A percentile compares a stretch with the other conserved stretches of the same genome.
Conservation (phyloP, 2,113 vertebrate species). For the Chlorodrepanis virens region DNA sequence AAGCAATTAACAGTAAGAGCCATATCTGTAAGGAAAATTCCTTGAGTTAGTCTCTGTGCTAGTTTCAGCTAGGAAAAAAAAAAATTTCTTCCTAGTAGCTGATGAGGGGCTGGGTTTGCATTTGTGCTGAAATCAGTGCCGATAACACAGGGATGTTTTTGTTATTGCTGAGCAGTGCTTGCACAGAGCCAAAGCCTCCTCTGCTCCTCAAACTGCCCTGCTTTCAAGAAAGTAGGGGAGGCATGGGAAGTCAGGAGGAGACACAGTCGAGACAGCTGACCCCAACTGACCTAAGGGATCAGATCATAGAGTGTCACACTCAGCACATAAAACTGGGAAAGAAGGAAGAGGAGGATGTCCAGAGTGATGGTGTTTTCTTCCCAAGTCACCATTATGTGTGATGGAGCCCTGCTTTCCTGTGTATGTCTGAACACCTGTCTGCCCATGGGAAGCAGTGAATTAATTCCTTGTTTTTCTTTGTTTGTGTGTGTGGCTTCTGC, state of each 20-base stretch:
- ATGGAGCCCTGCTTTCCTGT: not conserved
- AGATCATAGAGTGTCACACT: not conserved
- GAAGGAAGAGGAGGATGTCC: not conserved
- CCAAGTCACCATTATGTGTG: not conserved
- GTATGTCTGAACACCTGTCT: not conserved
- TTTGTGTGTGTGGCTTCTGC: not conserved
- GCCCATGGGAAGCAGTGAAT: not conserved
- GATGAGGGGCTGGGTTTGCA: not conserved
- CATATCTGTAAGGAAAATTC: not conserved
- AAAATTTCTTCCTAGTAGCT: not conserved
- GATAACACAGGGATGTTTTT: not conserved
- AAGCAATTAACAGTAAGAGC: not conserved
- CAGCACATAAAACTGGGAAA: not conserved
- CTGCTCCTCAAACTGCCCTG: not conserved
- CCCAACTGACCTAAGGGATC: not conserved
- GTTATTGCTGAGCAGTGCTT: not conserved
- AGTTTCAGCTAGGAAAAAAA: not conserved
- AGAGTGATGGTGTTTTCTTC: fast-evolving
- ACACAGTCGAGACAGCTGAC: not conserved
- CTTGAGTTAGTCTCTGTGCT: not conserved
- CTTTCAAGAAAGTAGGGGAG: not conserved
- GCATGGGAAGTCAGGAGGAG: not conserved
- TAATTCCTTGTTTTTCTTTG: not conserved
- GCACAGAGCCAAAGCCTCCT: not conserved
- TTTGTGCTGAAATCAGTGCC: not conserved